These are phyloP conservation scores for Synanthedon andrenaeformis DNA, from an alignment of 2,888 invertebrate species.

Conservation along the genomic window DNA sequence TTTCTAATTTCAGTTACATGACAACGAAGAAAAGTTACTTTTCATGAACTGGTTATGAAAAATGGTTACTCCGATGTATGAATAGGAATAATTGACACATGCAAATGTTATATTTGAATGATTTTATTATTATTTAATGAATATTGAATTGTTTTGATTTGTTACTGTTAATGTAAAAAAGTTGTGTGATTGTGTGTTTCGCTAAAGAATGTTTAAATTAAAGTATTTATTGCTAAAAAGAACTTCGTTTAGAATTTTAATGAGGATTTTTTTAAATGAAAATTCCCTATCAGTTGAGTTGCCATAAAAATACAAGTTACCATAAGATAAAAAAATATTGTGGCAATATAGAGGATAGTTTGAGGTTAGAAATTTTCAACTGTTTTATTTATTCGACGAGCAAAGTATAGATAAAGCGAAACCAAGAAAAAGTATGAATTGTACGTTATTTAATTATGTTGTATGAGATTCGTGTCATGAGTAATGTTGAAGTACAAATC, in stretches of 20 bases:
- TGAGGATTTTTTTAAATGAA: too few relatives aligned
- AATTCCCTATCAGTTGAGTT: too few relatives aligned
- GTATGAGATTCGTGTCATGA: slow-evolving; percentile 47
- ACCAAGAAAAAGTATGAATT: slow-evolving; percentile 33
- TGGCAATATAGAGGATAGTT: too few relatives aligned
- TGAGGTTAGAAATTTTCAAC: too few relatives aligned
- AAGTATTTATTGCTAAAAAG: background rate
- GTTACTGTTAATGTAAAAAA: slow-evolving; percentile 21
- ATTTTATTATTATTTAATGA: slow-evolving; percentile 12
- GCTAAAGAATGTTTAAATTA: slow-evolving; percentile 20
- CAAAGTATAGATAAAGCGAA: slow-evolving; percentile 16
- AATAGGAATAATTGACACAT: slow-evolving; percentile 1
- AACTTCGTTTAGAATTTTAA: too few relatives aligned
- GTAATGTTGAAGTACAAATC: slow-evolving; percentile 57
- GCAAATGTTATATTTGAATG: slow-evolving; percentile 7
- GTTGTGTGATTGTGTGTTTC: slow-evolving; percentile 21
- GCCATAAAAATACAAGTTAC: too few relatives aligned
- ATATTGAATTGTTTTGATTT: slow-evolving; percentile 16
- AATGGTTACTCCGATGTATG: background rate
- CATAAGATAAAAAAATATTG: too few relatives aligned
- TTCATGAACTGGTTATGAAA: background rate
- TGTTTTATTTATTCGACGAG: slow-evolving; percentile 11
- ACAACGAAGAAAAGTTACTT: too few relatives aligned
- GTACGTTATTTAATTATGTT: slow-evolving; percentile 47
- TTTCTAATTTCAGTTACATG: too few relatives aligned